A percentile compares a stretch with the other conserved stretches of the same genome.
These are phyloP conservation scores for Pelecanus crispus DNA, from an alignment of 2,113 vertebrate genomes.

Conservation along the genomic window DNA sequence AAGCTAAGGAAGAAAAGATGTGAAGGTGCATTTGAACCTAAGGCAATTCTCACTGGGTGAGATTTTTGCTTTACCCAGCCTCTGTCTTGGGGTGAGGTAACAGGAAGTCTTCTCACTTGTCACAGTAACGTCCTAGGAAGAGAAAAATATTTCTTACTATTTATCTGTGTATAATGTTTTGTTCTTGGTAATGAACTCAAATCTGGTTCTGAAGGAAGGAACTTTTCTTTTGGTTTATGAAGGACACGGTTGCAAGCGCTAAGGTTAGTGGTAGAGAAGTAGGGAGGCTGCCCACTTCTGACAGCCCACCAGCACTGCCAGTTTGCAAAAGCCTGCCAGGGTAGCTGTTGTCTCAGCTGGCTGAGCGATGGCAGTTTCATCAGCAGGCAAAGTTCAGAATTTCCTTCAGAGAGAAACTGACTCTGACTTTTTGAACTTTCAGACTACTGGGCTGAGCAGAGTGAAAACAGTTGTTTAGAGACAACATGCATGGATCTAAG, in stretches of 20 bases:
- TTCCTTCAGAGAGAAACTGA: not conserved
- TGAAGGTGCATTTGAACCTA: not conserved
- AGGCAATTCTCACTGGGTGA: not conserved
- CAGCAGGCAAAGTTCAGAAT: not conserved
- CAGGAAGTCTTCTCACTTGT: not conserved
- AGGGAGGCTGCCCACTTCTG: not conserved
- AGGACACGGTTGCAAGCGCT: not conserved
- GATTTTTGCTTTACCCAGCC: not conserved
- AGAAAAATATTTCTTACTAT: not conserved
- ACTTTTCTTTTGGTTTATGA: not conserved
- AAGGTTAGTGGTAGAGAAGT: not conserved
- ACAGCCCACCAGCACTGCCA: not conserved
- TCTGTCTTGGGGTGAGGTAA: not conserved
- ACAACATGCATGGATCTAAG: not conserved
- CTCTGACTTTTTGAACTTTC: constrained; percentile 18
- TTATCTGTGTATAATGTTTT: not conserved
- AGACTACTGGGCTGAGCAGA: not conserved
- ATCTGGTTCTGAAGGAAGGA: not conserved
- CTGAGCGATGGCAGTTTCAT: not conserved
- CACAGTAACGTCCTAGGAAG: not conserved
- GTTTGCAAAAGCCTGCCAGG: not conserved
- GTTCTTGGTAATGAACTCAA: not conserved
- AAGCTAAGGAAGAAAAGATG: not conserved
- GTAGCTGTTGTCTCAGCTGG: not conserved
- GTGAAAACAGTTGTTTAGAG: constrained; percentile 16